Percentiles rank a stretch among this genome's conserved stretches.
These are phyloP conservation scores for Meriones psammophilus DNA, from an alignment of 2,797 vertebrate genomes.

Conservation along the genomic window DNA sequence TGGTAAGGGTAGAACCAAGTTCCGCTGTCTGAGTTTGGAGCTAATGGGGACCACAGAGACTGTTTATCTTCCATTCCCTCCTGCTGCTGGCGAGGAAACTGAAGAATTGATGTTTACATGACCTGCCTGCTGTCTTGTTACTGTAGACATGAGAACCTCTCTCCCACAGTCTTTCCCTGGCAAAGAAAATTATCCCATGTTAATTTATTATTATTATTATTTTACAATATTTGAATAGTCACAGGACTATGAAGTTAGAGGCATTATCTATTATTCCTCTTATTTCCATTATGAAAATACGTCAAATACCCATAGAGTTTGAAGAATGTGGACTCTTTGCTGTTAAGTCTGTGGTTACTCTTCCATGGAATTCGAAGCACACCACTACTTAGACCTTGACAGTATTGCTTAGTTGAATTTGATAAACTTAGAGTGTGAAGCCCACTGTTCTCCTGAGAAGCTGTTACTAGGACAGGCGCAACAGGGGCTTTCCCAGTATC, in stretches of 20 bases:
- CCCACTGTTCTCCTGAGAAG: constrained; percentile 14
- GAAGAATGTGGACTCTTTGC: neutral
- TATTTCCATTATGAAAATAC: constrained; percentile 20
- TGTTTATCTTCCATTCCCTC: constrained; percentile 28
- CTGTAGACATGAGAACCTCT: neutral
- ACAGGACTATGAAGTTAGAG: constrained; percentile 19
- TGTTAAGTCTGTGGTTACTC: constrained; percentile 21
- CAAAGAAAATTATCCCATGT: neutral
- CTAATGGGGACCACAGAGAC: neutral
- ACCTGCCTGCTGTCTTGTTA: neutral
- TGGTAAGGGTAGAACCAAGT: neutral
- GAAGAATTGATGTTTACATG: neutral
- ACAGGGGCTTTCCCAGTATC: neutral
- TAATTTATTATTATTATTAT: neutral
- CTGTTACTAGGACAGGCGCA: neutral
- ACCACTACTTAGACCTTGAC: neutral
- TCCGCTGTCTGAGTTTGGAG: constrained; percentile 18
- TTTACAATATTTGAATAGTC: constrained; percentile 54
- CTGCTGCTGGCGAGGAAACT: constrained; percentile 31
- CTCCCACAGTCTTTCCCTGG: neutral
- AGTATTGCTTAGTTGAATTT: constrained; percentile 27
- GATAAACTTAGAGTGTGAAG: constrained; percentile 33
- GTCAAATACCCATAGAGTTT: constrained; percentile 26
- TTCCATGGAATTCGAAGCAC: constrained; percentile 1
- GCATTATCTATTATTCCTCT: constrained; percentile 19